A percentile compares a stretch with the other conserved stretches of the same genome.
Conservation (phyloP, 2,888 invertebrate species). For the Tetanocera ferruginea region DNA sequence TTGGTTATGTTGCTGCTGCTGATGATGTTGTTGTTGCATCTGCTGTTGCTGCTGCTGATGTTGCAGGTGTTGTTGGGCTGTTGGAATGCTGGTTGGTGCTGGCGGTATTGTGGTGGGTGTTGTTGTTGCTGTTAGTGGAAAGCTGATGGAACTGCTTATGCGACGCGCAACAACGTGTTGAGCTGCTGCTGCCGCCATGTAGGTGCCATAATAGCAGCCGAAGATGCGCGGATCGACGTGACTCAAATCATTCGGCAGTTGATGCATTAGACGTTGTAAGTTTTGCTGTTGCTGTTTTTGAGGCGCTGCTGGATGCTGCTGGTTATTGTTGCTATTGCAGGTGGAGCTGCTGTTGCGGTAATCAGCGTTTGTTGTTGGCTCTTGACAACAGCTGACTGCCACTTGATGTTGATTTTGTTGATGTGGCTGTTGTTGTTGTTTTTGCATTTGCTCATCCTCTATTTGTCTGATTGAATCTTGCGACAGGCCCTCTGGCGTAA, state of each 20-base stretch:
- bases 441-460: neutral
- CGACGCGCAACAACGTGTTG: conserved; percentile 53
- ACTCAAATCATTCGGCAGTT: conserved; percentile 52
- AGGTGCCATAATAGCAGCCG: conserved; percentile 67
- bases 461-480: neutral
- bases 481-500: neutral
- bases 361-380: neutral
- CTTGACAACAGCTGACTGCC: neutral
- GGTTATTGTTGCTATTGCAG: neutral
- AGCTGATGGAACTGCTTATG: conserved; percentile 30
- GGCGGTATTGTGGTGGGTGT: conserved; percentile 23
- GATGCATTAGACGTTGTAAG: conserved; percentile 50
- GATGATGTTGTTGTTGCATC: neutral
- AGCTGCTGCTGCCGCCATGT: conserved; percentile 65
- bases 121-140: conserved; percentile 17
- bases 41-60: conserved; percentile 29
- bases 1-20: conserved; percentile 16
- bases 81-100: neutral
- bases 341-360: neutral
- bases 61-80: conserved; percentile 14
- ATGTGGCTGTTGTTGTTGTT: neutral
- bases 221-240: conserved; percentile 63
- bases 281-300: conserved; percentile 32
- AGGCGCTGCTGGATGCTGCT: neutral
- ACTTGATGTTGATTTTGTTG: neutral